Conservation (phyloP, 2,113 vertebrate genomes). For the Hydrochoerus hydrochaeris region DNA sequence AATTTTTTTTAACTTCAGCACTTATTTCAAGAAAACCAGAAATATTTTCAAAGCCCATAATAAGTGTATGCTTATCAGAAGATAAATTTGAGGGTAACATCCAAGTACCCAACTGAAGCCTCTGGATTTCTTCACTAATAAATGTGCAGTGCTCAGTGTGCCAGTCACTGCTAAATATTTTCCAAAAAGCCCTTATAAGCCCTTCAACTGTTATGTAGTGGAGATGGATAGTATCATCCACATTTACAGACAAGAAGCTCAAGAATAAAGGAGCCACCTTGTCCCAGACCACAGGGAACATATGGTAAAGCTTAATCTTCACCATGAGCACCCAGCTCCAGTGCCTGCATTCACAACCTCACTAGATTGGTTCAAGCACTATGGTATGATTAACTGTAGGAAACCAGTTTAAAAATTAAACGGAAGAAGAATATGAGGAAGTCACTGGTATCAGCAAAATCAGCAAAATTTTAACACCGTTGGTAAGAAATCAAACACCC, state of each 20-base stretch:
- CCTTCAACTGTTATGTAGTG: too few relatives aligned
- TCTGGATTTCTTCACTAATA: not conserved
- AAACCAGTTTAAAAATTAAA: not conserved
- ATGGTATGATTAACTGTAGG: not conserved
- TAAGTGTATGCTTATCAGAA: not conserved
- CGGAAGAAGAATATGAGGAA: not conserved
- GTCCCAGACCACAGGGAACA: not conserved
- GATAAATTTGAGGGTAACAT: not conserved
- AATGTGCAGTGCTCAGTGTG: not conserved
- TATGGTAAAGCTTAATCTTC: not conserved
- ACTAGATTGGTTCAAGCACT: not conserved
- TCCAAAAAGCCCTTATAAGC: not conserved
- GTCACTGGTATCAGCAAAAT: not conserved
- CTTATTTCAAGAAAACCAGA: conserved; percentile 47
- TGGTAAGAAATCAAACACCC: not conserved
- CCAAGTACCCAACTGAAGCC: not conserved
- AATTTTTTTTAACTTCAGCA: not conserved
- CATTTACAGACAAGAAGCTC: not conserved
- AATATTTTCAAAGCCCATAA: not conserved
- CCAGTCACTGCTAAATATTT: not conserved
- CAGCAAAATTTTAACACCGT: not conserved
- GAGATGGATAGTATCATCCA: not conserved
- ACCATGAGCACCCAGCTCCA: not conserved
- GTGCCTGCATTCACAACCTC: not conserved
- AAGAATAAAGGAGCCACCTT: not conserved